Evolutionary conservation across 2,797 vertebrate species (phyloP).

Genomic region (Geotrypetes seraphini): DNA sequence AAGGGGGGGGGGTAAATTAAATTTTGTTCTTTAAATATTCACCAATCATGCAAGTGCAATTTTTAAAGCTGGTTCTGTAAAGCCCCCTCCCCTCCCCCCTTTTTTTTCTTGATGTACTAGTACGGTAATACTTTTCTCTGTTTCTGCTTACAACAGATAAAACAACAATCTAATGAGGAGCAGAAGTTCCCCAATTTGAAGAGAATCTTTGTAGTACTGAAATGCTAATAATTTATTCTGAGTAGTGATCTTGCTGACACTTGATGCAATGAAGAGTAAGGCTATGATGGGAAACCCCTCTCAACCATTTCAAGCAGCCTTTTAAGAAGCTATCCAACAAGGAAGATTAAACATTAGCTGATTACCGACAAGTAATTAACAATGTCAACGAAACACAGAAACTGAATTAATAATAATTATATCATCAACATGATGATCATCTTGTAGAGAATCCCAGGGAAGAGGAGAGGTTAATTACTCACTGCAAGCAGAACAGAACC

Average conservation of each 20-base stretch:
- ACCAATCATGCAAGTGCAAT: too few species aligned
- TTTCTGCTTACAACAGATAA: conserved; percentile 39
- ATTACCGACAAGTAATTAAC: conserved; percentile 85
- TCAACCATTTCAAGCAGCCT: conserved; percentile 34
- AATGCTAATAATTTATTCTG: conserved; percentile 57
- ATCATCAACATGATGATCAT: conserved; percentile 64
- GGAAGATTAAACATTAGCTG: conserved; percentile 75
- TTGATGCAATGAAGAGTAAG: conserved; percentile 25
- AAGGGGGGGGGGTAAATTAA: too few species aligned
- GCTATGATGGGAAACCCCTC: conserved; percentile 24
- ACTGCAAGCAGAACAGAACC: conserved; percentile 56
- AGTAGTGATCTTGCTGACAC: conserved; percentile 31
- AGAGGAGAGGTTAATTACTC: conserved; percentile 81
- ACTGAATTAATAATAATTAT: conserved; percentile 79
- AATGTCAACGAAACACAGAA: conserved; percentile 66
- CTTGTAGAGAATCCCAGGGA: conserved; percentile 65
- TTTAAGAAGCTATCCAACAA: conserved; percentile 52
- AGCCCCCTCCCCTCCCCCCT: too few species aligned
- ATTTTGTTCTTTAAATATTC: too few species aligned
- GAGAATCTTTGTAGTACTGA: conserved; percentile 33
- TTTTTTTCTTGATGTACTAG: conserved; percentile 52
- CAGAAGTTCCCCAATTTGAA: conserved; percentile 36
- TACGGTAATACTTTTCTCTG: conserved; percentile 36
- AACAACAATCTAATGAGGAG: conserved; percentile 54
- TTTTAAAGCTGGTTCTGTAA: conserved; percentile 48